These are phyloP conservation scores for Python bivittatus DNA, from an alignment of 2,113 vertebrate genomes.

Conservation along the genomic window DNA sequence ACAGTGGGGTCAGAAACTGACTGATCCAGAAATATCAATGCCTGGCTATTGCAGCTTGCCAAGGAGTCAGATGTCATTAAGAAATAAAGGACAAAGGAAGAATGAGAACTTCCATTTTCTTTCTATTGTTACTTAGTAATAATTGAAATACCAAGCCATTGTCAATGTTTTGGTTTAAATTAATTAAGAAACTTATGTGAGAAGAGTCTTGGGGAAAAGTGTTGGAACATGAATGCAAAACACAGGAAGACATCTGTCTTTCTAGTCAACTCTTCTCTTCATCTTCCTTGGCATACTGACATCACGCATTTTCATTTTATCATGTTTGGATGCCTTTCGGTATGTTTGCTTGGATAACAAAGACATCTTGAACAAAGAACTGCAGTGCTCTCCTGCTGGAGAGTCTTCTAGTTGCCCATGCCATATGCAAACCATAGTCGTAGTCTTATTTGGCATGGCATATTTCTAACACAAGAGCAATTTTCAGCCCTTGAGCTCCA, in stretches of 20 bases:
- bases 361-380: not conserved
- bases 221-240: not conserved
- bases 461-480: not conserved
- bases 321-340: slow-evolving; percentile 5
- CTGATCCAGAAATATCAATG: slow-evolving; percentile 18
- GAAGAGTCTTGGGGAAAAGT: slow-evolving; percentile 52
- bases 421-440: not conserved
- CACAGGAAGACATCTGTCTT: slow-evolving; percentile 49
- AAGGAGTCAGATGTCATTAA: slow-evolving; percentile 50
- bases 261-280: slow-evolving; percentile 5
- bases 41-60: slow-evolving; percentile 46
- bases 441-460: not conserved
- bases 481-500: slow-evolving; percentile 5
- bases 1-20: slow-evolving; percentile 32
- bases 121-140: slow-evolving; percentile 46
- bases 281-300: slow-evolving; percentile 37
- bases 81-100: not conserved
- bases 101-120: slow-evolving; percentile 28
- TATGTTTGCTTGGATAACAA: slow-evolving; percentile 27
- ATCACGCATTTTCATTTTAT: not conserved
- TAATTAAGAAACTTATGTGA: slow-evolving; percentile 66
- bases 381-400: slow-evolving; percentile 1
- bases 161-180: slow-evolving; percentile 35
- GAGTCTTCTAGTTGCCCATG: not conserved
- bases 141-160: slow-evolving; percentile 15